These are phyloP conservation scores for Ptiloglossa arizonensis DNA, from an alignment of 1,140 invertebrate genomes.

Conservation along the genomic window DNA sequence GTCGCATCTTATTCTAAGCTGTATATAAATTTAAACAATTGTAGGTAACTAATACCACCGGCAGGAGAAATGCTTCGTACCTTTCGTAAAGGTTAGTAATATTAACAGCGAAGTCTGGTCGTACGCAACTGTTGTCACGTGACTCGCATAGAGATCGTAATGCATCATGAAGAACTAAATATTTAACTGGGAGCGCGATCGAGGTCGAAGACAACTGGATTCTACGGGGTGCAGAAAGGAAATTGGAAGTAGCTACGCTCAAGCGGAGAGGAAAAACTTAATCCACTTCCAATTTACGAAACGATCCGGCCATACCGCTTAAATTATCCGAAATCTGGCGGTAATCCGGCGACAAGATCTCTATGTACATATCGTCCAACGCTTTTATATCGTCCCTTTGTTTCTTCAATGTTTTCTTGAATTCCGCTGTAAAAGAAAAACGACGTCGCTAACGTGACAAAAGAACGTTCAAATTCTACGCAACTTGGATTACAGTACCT, in stretches of 20 bases:
- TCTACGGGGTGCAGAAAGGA: too few species aligned
- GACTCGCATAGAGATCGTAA: background rate
- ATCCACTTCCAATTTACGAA: slow-evolving; percentile 91
- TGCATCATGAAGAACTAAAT: slow-evolving; percentile 14
- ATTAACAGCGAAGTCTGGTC: background rate
- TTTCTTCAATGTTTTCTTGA: slow-evolving; percentile 86
- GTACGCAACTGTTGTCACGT: background rate
- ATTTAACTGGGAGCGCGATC: background rate
- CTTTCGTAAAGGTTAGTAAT: background rate
- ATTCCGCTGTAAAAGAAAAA: slow-evolving; percentile 74
- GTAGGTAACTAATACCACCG: slow-evolving; percentile 78
- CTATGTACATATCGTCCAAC: slow-evolving; percentile 90
- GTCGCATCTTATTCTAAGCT: slow-evolving; percentile 6
- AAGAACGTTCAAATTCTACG: background rate
- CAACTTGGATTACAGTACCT: slow-evolving; percentile 80
- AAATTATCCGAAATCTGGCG: slow-evolving; percentile 85
- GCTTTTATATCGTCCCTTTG: slow-evolving; percentile 86
- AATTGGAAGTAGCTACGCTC: background rate
- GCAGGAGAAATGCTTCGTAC: slow-evolving; percentile 49
- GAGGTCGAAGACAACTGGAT: background rate
- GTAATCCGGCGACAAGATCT: slow-evolving; percentile 85
- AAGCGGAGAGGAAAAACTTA: slow-evolving; percentile 76
- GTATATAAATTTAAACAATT: slow-evolving; percentile 38
- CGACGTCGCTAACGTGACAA: background rate
- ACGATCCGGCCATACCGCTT: slow-evolving; percentile 88